Base-by-base conservation (phyloP, 2,797 vertebrate genomes). In the Chanos chanos region DNA sequence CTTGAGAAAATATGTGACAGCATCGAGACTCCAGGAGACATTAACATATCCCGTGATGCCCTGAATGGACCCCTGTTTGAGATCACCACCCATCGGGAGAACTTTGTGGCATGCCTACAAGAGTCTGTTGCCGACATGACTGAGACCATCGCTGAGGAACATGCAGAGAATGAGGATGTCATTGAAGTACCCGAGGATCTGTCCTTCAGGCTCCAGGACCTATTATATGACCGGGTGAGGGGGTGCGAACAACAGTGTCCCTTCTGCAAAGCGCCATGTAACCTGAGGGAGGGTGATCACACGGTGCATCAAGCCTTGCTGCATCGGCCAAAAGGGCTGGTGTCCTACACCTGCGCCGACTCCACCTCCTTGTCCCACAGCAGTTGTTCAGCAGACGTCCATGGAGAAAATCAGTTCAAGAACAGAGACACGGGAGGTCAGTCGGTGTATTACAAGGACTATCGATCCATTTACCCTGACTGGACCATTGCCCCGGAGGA, bases 171-270 rank as follows among this genome's bases (percentile, higher is more conserved):
- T 16, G 31, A 65, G 6, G 71, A 82, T 1, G 31, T 70, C 2
- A 39, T 65, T 10, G 36, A 78, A 16, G 61, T 83, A 22, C 78
- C 87, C 16, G 52, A 74, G 3, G 64, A 49, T 22, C 81, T 87
- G 16, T 73, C 81, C 3, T 1, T 72, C 64, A 78, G 82, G 55
- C 85, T 89, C 2, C 70, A 73, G 21, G 61, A 80, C 0, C 51
- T 12, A 31, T 74, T 89, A 12, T 80, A 81, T 18, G 61, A 75
- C 16, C 72, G 5, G 57, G 74, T 89, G 9, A 81, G 63, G 67
- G 85, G 85, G 5, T 90, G 89, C 52, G 71, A 71, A 8, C 70
- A 80, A 53, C 64, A 25, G 1, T 89, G 89, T 70, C 87, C 86
- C 41, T 66, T 83, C 54, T 90, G 89, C 49, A 70, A 63, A 62